A percentile compares a stretch with the other conserved stretches of the same genome.
These are phyloP conservation scores for Samia ricini DNA, from an alignment of 1,140 invertebrate species.

Conservation along the genomic window DNA sequence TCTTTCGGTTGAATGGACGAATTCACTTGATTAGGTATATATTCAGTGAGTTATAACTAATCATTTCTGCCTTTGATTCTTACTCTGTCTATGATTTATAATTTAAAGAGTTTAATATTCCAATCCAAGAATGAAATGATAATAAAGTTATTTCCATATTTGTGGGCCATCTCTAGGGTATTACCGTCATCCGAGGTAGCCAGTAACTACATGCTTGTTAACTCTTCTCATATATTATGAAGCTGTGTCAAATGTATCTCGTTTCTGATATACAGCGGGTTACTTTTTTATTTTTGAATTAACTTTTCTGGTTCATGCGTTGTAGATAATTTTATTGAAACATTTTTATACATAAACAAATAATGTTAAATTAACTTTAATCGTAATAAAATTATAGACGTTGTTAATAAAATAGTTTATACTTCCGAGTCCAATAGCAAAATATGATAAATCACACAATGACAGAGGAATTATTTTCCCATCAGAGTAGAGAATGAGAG, in stretches of 20 bases:
- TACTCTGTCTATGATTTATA: not conserved
- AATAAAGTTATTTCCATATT: conserved; percentile 32
- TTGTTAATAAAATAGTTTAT: too few species aligned
- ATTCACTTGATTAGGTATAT: too few species aligned
- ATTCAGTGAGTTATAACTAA: too few species aligned
- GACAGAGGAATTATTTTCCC: too few species aligned
- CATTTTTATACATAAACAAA: not conserved
- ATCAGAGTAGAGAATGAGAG: too few species aligned
- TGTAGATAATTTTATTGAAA: not conserved
- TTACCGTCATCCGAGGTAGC: conserved; percentile 41
- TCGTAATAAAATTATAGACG: too few species aligned
- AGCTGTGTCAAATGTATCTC: conserved; percentile 69
- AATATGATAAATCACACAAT: too few species aligned
- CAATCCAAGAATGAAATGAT: not conserved
- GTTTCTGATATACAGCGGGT: conserved; percentile 41
- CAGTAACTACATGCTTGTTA: conserved; percentile 73
- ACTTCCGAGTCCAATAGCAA: too few species aligned
- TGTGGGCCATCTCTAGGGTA: conserved; percentile 24
- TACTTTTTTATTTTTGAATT: conserved; percentile 3
- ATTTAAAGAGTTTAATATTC: not conserved
- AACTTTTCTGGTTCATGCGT: not conserved
- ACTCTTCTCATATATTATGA: conserved; percentile 75
- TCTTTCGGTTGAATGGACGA: too few species aligned
- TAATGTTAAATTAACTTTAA: too few species aligned
- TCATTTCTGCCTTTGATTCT: not conserved